Percentiles rank a stretch among this genome's conserved stretches.
phyloP scores from a whole-genome alignment of 2,797 vertebrate genomes.

The Eurystomus glaucurus region DNA sequence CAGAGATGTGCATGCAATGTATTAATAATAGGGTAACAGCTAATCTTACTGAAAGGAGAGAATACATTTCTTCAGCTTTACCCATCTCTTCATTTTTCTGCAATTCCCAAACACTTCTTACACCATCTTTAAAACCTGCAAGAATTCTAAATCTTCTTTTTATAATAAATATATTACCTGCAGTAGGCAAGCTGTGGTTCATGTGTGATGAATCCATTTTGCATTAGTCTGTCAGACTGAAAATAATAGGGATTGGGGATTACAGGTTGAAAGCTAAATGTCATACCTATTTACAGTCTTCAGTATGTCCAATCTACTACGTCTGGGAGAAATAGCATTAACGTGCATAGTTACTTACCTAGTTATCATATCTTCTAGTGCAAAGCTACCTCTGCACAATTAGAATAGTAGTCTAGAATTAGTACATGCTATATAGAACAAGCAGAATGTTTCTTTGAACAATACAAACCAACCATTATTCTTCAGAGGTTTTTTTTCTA shows the following conservation, averaged over 20 bases:
- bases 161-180: neutral
- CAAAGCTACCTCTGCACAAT: neutral
- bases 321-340: neutral
- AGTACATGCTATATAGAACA: neutral
- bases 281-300: neutral
- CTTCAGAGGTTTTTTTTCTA: neutral
- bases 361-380: neutral
- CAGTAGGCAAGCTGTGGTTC: neutral
- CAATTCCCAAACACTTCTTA: neutral
- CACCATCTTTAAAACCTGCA: neutral
- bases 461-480: neutral
- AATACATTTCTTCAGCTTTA: neutral
- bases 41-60: neutral
- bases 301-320: neutral
- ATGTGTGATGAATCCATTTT: neutral
- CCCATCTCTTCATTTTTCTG: neutral
- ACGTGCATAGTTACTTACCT: neutral
- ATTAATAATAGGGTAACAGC: neutral
- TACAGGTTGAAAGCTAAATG: conserved; percentile 16
- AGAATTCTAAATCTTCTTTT: neutral
- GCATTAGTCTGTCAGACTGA: neutral
- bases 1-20: neutral
- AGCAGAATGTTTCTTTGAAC: neutral
- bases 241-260: conserved; percentile 39
- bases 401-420: neutral